These are phyloP conservation scores for Torymus texanus DNA, from an alignment of 2,888 invertebrate genomes.

Conservation along the genomic window DNA sequence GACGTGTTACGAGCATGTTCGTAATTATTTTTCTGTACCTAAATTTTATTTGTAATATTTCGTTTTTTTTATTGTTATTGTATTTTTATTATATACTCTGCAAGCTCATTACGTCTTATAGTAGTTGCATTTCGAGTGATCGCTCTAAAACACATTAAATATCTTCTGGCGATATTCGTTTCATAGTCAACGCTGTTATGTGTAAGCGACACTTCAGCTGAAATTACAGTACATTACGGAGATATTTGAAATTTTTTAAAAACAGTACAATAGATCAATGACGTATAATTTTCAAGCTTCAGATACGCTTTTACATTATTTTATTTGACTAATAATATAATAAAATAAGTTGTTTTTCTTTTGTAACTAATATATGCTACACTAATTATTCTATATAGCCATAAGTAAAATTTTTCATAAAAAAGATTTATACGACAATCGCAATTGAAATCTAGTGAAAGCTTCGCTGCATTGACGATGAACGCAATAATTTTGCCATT, in stretches of 20 bases:
- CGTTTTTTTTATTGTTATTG: conserved; percentile 30
- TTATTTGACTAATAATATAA: no score
- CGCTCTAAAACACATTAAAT: conserved; percentile 49
- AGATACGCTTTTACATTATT: no score
- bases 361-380: conserved; percentile 1
- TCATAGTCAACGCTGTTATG: conserved; percentile 50
- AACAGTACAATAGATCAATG: no score
- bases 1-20: conserved; percentile 55
- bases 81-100: conserved; percentile 39
- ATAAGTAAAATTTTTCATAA: conserved; percentile 20
- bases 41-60: conserved; percentile 42
- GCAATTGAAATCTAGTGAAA: conserved; percentile 22
- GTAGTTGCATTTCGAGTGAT: conserved; percentile 54
- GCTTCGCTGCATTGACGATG: conserved; percentile 53
- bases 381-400: conserved; percentile 25
- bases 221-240: not conserved
- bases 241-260: no score
- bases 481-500: conserved; percentile 53
- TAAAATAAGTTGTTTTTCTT: no score
- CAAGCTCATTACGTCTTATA: conserved; percentile 51
- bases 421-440: conserved; percentile 21
- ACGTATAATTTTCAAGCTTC: no score
- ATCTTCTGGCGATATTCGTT: conserved; percentile 51
- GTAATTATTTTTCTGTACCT: conserved; percentile 55
- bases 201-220: conserved; percentile 26